These are phyloP conservation scores for Trachelus troglodyta DNA, from an alignment of 2,888 invertebrate genomes.

Conservation along the genomic window DNA sequence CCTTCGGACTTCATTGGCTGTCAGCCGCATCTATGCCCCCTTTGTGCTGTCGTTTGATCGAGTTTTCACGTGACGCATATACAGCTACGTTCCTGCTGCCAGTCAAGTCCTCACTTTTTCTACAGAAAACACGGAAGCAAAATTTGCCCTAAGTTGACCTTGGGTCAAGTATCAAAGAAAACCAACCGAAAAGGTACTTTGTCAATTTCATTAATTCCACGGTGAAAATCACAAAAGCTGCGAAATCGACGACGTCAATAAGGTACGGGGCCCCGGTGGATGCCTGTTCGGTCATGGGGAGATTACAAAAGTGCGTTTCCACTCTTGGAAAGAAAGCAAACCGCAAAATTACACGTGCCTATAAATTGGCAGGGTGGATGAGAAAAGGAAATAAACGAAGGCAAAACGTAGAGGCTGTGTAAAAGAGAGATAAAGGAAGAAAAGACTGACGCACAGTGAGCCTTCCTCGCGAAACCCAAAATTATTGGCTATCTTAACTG, in stretches of 20 bases:
- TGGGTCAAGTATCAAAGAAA: too few relatives aligned
- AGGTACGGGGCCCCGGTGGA: neutral
- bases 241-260: neutral
- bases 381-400: neutral
- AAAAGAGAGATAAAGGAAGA: neutral
- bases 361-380: slow-evolving; percentile 14
- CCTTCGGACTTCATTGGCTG: neutral
- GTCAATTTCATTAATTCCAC: neutral
- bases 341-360: slow-evolving; percentile 1
- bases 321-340: slow-evolving; percentile 1
- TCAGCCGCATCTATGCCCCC: slow-evolving; percentile 2
- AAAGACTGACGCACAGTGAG: slow-evolving; percentile 11
- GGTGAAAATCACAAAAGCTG: fast-evolving
- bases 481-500: slow-evolving; percentile 32
- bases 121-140: neutral
- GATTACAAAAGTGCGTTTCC: neutral
- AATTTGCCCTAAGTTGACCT: neutral
- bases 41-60: neutral
- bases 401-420: neutral
- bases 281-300: neutral
- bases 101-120: neutral
- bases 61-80: neutral
- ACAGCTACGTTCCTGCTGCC: neutral
- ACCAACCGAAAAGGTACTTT: neutral
- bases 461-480: slow-evolving; percentile 24